Evolutionary conservation across 2,888 invertebrate species (phyloP).

Genomic region (Drosophila demipolita): DNA sequence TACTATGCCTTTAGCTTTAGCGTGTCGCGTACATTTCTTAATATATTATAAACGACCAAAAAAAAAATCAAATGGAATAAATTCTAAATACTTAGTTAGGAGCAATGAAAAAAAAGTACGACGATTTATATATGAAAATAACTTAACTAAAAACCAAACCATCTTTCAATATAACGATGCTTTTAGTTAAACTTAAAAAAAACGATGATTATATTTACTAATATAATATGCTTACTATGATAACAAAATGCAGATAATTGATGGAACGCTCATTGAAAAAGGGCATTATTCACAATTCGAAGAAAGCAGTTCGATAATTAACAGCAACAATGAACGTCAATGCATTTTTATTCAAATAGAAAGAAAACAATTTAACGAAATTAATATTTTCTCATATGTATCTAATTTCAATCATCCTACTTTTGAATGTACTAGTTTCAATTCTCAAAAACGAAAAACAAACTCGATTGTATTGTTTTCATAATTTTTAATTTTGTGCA

Average conservation of each 20-base stretch:
- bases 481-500: slow-evolving; percentile 35
- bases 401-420: slow-evolving; percentile 34
- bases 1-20: slow-evolving; percentile 57
- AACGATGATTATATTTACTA: slow-evolving; percentile 53
- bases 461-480: slow-evolving; percentile 14
- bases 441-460: slow-evolving; percentile 30
- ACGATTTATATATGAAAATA: slow-evolving; percentile 36
- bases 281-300: slow-evolving; percentile 34
- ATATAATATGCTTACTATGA: slow-evolving; percentile 34
- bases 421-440: slow-evolving; percentile 9
- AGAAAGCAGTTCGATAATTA: slow-evolving; percentile 41
- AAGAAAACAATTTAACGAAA: slow-evolving; percentile 27
- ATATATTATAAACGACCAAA: slow-evolving; percentile 64
- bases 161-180: slow-evolving; percentile 54
- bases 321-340: slow-evolving; percentile 49
- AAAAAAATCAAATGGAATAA: slow-evolving; percentile 42
- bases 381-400: slow-evolving; percentile 36
- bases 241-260: slow-evolving; percentile 48
- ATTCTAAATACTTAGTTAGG: slow-evolving; percentile 45
- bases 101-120: slow-evolving; percentile 30
- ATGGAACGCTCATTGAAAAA: slow-evolving; percentile 24
- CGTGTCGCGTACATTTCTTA: slow-evolving; percentile 49
- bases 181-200: slow-evolving; percentile 58
- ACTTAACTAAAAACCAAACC: slow-evolving; percentile 18
- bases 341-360: slow-evolving; percentile 71